A percentile compares a stretch with the other conserved stretches of the same genome.
Evolutionary conservation across 2,113 vertebrate species (phyloP).

Genomic region (Nothobranchius kuhntae): DNA sequence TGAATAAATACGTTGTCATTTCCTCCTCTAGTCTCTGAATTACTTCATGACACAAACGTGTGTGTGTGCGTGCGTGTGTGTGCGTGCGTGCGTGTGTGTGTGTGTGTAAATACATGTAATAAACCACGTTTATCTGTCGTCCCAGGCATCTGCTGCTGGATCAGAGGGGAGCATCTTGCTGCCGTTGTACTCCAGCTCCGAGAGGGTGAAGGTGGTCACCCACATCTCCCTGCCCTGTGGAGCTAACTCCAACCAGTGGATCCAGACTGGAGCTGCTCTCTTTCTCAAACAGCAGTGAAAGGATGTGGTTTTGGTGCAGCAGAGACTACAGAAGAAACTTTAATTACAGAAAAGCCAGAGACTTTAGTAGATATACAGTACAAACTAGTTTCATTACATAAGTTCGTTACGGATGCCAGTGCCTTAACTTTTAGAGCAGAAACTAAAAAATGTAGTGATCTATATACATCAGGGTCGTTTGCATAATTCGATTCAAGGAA

Average conservation of each 20-base stretch:
- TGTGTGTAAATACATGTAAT: neutral
- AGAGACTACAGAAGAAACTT: neutral
- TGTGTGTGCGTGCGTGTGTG: neutral
- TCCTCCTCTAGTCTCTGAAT: no score
- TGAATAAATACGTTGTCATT: neutral
- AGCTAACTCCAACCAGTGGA: slow-evolving; percentile 87
- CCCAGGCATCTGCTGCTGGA: slow-evolving; percentile 77
- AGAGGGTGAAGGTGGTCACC: slow-evolving; percentile 88
- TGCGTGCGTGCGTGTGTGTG: neutral
- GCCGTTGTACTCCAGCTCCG: slow-evolving; percentile 88
- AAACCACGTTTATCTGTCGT: neutral
- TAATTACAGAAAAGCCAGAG: neutral
- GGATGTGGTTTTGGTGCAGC: neutral
- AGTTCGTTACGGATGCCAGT: neutral
- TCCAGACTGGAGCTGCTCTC: slow-evolving; percentile 92
- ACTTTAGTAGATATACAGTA: slow-evolving; percentile 2
- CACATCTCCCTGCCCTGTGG: slow-evolving; percentile 91
- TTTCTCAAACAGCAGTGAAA: slow-evolving; percentile 90
- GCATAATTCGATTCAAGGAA: neutral
- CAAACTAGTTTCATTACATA: slow-evolving; percentile 1
- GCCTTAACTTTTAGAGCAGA: slow-evolving; percentile 6
- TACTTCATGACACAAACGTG: neutral
- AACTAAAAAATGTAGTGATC: slow-evolving; percentile 1
- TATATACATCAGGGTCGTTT: neutral
- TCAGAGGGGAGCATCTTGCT: slow-evolving; percentile 89